Base-by-base conservation (phyloP, 2,113 vertebrate genomes). In the Paradoxurus hermaphroditus region DNA sequence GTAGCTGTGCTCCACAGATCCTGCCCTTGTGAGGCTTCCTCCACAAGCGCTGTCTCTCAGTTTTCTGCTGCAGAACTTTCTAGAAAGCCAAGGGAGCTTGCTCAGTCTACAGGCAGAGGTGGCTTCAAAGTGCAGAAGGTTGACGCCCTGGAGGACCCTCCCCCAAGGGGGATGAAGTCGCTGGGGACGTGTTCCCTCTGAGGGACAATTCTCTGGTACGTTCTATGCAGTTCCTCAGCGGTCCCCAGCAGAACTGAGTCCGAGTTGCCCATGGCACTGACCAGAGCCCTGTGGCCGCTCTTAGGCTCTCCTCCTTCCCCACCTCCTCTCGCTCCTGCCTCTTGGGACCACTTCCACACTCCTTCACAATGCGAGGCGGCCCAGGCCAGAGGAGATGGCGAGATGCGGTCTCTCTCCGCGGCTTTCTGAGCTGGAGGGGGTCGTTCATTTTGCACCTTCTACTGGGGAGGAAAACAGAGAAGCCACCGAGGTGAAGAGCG, bases 41-140 rank as follows among this genome's bases (percentile, higher is more conserved):
- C 36, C 27, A 53, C 23, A 27, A 10, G 11, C 1, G 2, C 75
- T 3, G 7, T 29, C 2, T 34, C 56, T 65, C 51, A 25, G 65
- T 70, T 51, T 95, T 44, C n/a, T 51, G 70, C 23, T 44, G 53
- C 18, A 85, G 91, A 91, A 51, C 29, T 81, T 94, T 89, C 91
- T 68, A 68, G 87, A 96, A 89, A 86, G 83, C 4, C 1, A 10
- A 34, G 70, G 39, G 23, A 51, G 13, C 34, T 14, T 62, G 6
- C 36, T 39, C 6, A 19, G 72, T 56, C 41, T 11, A 2, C 12
- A 51, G n/a, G 56, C 39, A 82, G 75, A 34, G 16, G 41, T 12
- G n/a, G 16, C 18, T 39, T 63, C 5, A 4, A 72, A 63, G 36
- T 8, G 1, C 39, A 51, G 46, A 14, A 4, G 13, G 16, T 1